Conservation (phyloP, 2,888 invertebrate species). For the Sthenelais limicola region DNA sequence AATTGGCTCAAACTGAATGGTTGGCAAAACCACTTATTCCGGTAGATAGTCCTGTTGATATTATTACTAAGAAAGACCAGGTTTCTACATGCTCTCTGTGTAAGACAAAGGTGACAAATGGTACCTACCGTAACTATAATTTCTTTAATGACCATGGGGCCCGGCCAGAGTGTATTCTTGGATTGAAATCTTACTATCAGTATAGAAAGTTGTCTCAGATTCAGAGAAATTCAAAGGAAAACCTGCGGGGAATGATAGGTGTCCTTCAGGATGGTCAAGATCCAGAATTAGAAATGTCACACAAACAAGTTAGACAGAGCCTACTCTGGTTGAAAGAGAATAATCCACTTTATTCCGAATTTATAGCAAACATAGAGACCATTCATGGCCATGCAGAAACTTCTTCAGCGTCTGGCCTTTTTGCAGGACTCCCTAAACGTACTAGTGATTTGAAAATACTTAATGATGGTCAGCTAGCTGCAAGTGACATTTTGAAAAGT, state of each 20-base stretch:
- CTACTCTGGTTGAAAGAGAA: not conserved
- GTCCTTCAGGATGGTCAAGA: not conserved
- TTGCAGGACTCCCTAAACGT: not conserved
- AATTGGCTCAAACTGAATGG: not conserved
- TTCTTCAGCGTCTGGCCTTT: not conserved
- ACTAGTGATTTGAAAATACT: not conserved
- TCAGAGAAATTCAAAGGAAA: not conserved
- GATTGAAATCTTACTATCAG: not conserved
- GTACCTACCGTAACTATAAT: not conserved
- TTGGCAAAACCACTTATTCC: not conserved
- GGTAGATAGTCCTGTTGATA: not conserved
- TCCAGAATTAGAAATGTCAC: not conserved
- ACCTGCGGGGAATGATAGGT: not conserved
- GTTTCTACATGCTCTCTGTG: not conserved
- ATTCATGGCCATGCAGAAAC: constrained; percentile 4
- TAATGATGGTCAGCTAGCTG: constrained; percentile 2
- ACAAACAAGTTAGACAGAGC: not conserved
- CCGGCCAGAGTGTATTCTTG: not conserved
- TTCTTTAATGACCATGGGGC: not conserved
- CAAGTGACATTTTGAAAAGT: not conserved
- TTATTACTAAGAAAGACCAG: not conserved
- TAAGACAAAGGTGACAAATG: not conserved
- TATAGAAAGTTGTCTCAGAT: not conserved
- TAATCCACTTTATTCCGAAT: constrained; percentile 7
- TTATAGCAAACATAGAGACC: not conserved